Base-by-base conservation (phyloP, 1,140 invertebrate species). In the Galleria mellonella region DNA sequence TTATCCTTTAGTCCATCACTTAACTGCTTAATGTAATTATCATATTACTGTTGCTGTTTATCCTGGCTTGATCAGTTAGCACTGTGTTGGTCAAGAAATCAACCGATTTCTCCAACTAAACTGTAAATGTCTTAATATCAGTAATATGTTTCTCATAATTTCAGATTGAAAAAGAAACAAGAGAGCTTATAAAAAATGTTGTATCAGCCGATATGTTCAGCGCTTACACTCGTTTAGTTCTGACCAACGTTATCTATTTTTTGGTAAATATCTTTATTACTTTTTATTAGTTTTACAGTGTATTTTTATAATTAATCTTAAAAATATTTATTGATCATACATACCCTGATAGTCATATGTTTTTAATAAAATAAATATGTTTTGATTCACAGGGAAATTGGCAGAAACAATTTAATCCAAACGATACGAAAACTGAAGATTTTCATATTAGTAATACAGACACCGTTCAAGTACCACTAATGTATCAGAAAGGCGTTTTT, bases 331-430 rank as follows among this genome's bases (percentile, higher is more conserved):
- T 29, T 29, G 4, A 29, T 5, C 9, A 5, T 29, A 29, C 28
- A 29, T 29, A 29, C 4, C 29, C n/a, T 28, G 0, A 5, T 31
- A 11, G 1, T 35, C 31, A 43, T 30, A 43, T 17, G 17, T 33
- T 27, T 29, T 8, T 9, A 4, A 93, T 73, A 91, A 91, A 9
- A 84, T 92, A n/a, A n/a, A n/a, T n/a, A n/a, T n/a, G n/a, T 23
- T 28, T 51, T 42, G 92, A 91, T 71, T 93, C 92, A 72, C 92
- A 93, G 85, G 92, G 91, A n/a, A 74, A 84, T 23, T 94, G 93
- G 93, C 62, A 83, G 31, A 59, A 74, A 23, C 86, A 87, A 50
- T 94, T 94, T 59, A 60, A 88, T 47, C 58, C 72, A 23, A 51
- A 72, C 4, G 38, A 60, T 1, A 94, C 93, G 0, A 54, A 54